These are phyloP conservation scores for Apostichopus leukothele DNA, from an alignment of 53 echinoderm and acorn worm genomes.

Conservation along the genomic window DNA sequence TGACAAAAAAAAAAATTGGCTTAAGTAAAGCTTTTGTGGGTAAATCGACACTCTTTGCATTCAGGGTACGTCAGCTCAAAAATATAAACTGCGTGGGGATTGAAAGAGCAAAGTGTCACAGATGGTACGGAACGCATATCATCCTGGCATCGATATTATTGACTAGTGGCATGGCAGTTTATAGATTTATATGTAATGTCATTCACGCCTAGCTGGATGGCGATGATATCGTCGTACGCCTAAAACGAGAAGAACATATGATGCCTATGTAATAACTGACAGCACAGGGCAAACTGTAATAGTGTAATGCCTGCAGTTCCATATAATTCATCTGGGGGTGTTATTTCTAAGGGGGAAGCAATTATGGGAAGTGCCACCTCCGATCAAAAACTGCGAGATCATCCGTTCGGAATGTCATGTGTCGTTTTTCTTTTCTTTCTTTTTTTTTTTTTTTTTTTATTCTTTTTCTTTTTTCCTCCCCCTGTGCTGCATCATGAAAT, in stretches of 20 bases:
- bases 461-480: too few species aligned
- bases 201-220: slow-evolving; percentile 27
- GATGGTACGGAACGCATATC: slow-evolving; percentile 9
- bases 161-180: slow-evolving; percentile 22
- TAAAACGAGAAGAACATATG: slow-evolving; percentile 3
- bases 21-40: slow-evolving; percentile 6
- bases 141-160: slow-evolving; percentile 36
- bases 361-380: slow-evolving; percentile 17
- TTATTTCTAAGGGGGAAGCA: slow-evolving; percentile 26
- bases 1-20: neutral
- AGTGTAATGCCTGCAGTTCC: neutral
- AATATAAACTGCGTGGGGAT: slow-evolving; percentile 1
- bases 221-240: neutral
- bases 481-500: neutral
- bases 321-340: neutral
- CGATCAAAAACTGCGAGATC: neutral
- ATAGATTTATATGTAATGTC: slow-evolving; percentile 27
- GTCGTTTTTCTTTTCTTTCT: too few species aligned
- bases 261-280: slow-evolving; percentile 33
- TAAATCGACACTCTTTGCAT: slow-evolving; percentile 16
- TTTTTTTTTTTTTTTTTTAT: too few species aligned
- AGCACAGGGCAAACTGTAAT: neutral
- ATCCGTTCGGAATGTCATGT: neutral
- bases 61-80: neutral
- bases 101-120: slow-evolving; percentile 38